Evolutionary conservation across 2,888 invertebrate genomes (phyloP), one percentile per base, ranked within the genome.

Genomic region (Actias luna): DNA sequence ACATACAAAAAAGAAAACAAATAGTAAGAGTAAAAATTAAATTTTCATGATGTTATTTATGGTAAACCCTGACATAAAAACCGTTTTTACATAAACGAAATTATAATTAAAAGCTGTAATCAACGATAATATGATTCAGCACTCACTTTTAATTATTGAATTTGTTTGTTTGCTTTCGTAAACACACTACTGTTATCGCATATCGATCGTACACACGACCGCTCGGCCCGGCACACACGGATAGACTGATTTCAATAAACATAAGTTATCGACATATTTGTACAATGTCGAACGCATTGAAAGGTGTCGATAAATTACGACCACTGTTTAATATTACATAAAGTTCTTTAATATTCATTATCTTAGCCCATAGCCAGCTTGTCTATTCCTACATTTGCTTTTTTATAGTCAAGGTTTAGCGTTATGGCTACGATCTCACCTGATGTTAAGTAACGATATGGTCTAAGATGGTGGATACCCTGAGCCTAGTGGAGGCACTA

Each of bases 191-290:
- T 12, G 10, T 5, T n/a, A 2, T 2, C 55, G 29, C 55, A 55
- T 55, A 29, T 55, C 10, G 55, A n/a, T 1, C 7, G 16, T 29
- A 2, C 16, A 27, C 55, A 55, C 55, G 8, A 16, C 29, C 55
- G 55, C 16, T 29, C 55, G n/a, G 7, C 7, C 5, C 55, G 46
- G 16, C 29, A 55, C 27, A 29, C 55, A 29, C 55, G 55, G 29
- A n/a, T 16, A 55, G 55, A 55, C 55, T 55, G 55, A 8, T n/a
- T 29, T 55, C 29, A 55, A n/a, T n/a, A 55, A 29, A 55, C 8
- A 29, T 29, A 29, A 50, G 5, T 55, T 29, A 16, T 29, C n/a
- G 29, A 29, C 18, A 29, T 55, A 55, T 29, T 55, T n/a, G 29
- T 29, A 55, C 29, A 5, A 0, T 50, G 25, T 50, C 25, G 22